Evolutionary conservation across 2,888 invertebrate species (phyloP), one percentile per base, ranked within the genome.

Genomic region (Dorcus hopei): DNA sequence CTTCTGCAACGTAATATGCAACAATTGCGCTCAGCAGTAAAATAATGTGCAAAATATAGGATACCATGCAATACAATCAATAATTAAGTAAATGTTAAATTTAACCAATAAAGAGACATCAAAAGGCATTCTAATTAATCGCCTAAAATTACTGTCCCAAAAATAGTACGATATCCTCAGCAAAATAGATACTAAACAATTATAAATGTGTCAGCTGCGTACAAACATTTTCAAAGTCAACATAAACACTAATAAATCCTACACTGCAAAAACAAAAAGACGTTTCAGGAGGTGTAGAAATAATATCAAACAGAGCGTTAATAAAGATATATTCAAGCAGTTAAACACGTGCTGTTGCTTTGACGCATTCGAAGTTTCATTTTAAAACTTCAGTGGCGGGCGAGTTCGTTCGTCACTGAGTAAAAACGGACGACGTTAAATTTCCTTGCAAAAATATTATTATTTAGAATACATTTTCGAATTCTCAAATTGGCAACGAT

Each of bases 251-350:
- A 63, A 68, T 71, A 71, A 71, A 70, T 71, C 68, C 49, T 62
- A 62, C 61, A 57, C 49, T 52, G 51, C 61, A 68, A 68, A 68
- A 68, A 68, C 65, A 68, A 68, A 64, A 63, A 57, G 61, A 61
- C 57, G 60, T 65, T 69, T 70, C 65, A 66, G 65, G 58, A 66
- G 61, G 68, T 66, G 65, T 62, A 65, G 68, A 68, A 70, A 66
- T 67, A 68, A 70, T 71, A 68, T 71, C 68, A 70, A 71, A 70
- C 68, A 65, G 64, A 66, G 62, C 64, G 58, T 65, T 71, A 73
- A 73, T 74, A 71, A 70, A 72, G 72, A 72, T 68, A 68, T 68
- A 69, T 67, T 69, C 68, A 67, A 70, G 70, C 68, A 67, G 68
- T 67, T 62, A 65, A 67, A 65, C 68, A 65, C 65, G 66, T 64